phyloP scores from a whole-genome alignment of 1,140 invertebrate species.

The Limonius californicus region DNA sequence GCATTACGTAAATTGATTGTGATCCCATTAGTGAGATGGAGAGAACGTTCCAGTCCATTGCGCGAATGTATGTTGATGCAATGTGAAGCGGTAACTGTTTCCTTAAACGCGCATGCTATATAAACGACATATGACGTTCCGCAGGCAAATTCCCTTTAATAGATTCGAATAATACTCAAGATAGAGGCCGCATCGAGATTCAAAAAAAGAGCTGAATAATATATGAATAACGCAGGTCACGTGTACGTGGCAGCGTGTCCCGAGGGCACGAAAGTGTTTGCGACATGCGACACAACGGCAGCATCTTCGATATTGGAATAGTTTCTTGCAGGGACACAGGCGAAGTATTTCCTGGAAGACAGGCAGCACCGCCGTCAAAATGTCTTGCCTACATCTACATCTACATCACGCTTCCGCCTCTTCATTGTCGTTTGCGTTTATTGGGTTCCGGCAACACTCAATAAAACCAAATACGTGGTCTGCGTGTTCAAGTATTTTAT shows the following conservation, averaged over 20 bases:
- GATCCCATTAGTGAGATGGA: no score
- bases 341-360: slow-evolving; percentile 9
- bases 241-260: neutral
- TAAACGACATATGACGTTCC: no score
- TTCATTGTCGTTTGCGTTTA: slow-evolving; percentile 4
- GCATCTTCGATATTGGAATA: slow-evolving; percentile 7
- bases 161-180: no score
- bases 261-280: slow-evolving; percentile 1
- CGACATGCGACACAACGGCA: slow-evolving; percentile 6
- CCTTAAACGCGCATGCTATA: no score
- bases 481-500: neutral
- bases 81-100: no score
- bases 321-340: neutral
- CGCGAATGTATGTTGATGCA: no score
- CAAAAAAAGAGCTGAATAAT: neutral
- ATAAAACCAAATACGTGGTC: slow-evolving; percentile 4
- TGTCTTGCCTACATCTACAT: slow-evolving; percentile 1
- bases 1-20: no score
- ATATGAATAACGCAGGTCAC: slow-evolving; percentile 7
- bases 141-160: no score
- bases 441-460: slow-evolving; percentile 1
- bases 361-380: neutral
- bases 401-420: slow-evolving; percentile 5
- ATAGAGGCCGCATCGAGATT: no score
- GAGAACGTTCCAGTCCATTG: no score